Evolutionary conservation across 2,888 invertebrate genomes (phyloP).

Genomic region (Drosophila barbarae): DNA sequence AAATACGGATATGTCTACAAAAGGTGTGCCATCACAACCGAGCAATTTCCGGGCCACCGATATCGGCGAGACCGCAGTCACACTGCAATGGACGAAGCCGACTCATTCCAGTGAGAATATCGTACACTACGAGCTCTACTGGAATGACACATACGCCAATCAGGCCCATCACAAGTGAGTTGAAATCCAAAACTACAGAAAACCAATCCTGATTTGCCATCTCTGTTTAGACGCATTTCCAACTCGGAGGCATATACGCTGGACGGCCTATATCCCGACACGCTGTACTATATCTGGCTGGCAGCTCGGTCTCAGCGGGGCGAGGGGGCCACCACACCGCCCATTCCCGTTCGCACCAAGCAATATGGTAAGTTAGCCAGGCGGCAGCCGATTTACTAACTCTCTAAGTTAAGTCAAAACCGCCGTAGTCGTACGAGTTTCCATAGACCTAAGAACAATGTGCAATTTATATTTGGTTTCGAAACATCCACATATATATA

Average conservation of each 20-base stretch:
- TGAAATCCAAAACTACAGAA: conserved; percentile 2
- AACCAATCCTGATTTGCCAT: neutral
- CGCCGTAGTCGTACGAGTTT: conserved; percentile 62
- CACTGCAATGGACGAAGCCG: conserved; percentile 95
- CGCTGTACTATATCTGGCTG: conserved; percentile 97
- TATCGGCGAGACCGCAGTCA: conserved; percentile 93
- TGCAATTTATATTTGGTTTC: conserved; percentile 34
- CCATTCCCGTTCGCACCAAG: conserved; percentile 95
- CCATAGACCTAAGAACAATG: conserved; percentile 59
- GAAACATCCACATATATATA: conserved; percentile 25
- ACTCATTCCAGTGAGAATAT: conserved; percentile 95
- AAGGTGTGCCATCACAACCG: conserved; percentile 98
- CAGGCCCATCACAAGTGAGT: conserved; percentile 90
- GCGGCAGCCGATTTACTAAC: conserved; percentile 4
- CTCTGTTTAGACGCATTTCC: conserved; percentile 84
- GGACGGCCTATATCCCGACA: conserved; percentile 95
- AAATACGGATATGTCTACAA: conserved; percentile 42
- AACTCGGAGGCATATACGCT: conserved; percentile 92
- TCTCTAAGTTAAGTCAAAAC: conserved; percentile 56
- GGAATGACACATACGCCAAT: conserved; percentile 97
- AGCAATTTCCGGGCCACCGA: conserved; percentile 92
- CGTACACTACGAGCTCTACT: conserved; percentile 96
- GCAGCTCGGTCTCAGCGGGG: conserved; percentile 96
- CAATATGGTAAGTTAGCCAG: conserved; percentile 93
- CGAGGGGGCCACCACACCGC: conserved; percentile 96